Base-by-base conservation (phyloP, 2,888 invertebrate species). In the Oxycera nigricornis region DNA sequence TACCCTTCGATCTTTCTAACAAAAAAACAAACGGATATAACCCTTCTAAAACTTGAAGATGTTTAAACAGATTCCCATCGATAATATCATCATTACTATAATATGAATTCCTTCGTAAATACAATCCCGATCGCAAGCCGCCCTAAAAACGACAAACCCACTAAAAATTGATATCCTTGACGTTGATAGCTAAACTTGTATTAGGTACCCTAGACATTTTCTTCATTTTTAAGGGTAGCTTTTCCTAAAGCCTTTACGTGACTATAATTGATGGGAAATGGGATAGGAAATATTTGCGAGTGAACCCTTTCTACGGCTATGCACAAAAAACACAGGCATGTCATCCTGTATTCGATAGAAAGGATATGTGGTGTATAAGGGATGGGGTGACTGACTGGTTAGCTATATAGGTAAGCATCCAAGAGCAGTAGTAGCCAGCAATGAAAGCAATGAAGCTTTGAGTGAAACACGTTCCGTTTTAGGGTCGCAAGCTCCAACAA, bases 101-200 rank as follows among this genome's bases (percentile, higher is more conserved):
- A n/a, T n/a, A n/a, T n/a, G n/a, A n/a, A n/a, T n/a, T n/a, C n/a
- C n/a, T n/a, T n/a, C n/a, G n/a, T n/a, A n/a, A n/a, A n/a, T n/a
- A n/a, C n/a, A n/a, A n/a, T n/a, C n/a, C n/a, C n/a, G n/a, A n/a
- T n/a, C n/a, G n/a, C n/a, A n/a, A n/a, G n/a, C n/a, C n/a, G n/a
- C n/a, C n/a, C n/a, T n/a, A n/a, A n/a, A n/a, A n/a, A n/a, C n/a
- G n/a, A n/a, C n/a, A n/a, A n/a, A n/a, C n/a, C n/a, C n/a, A n/a
- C n/a, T n/a, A n/a, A 46, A 67, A 67, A 67, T 46, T 41, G 22
- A 67, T 67, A 67, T 39, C 65, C 65, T 67, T 67, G 65, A 67
- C 39, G 41, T 67, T 26, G 20, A 67, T 41, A 41, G n/a, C 46
- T n/a, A 67, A 67, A 26, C 22, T 35, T 62, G n/a, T 17, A n/a